Evolutionary conservation across 2,888 invertebrate genomes (phyloP).

Genomic region (Proisotoma minuta): DNA sequence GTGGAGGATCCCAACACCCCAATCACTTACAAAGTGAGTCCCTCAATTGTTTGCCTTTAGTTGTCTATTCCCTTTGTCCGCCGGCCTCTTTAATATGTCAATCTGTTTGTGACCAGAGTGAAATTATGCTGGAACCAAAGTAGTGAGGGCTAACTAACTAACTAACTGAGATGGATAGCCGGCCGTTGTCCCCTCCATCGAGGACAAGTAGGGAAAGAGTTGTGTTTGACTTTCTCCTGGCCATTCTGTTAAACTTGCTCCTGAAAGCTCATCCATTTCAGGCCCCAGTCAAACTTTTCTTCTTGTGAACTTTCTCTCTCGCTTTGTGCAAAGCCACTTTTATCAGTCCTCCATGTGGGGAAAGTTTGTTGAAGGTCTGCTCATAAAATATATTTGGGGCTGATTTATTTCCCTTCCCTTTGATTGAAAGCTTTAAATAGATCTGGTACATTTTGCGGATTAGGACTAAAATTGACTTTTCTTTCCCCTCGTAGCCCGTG

Average conservation of each 20-base stretch:
- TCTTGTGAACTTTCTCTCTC: too few relatives aligned
- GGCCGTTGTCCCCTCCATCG: too few relatives aligned
- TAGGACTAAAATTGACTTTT: too few relatives aligned
- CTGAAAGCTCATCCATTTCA: background rate
- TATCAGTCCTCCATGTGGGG: conserved; percentile 1
- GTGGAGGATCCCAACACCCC: conserved; percentile 63
- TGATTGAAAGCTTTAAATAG: conserved; percentile 31
- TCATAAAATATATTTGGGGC: conserved; percentile 1
- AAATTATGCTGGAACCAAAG: conserved; percentile 7
- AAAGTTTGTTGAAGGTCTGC: too few relatives aligned
- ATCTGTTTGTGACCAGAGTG: background rate
- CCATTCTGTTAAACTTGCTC: too few relatives aligned
- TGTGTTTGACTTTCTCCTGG: too few relatives aligned
- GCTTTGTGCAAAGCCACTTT: conserved; percentile 10
- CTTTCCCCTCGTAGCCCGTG: too few relatives aligned
- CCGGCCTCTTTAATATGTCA: background rate
- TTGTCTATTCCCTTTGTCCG: conserved; percentile 3
- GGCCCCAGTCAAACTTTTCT: too few relatives aligned
- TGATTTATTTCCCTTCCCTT: conserved; percentile 22
- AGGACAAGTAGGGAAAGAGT: too few relatives aligned
- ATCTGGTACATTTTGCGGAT: too few relatives aligned
- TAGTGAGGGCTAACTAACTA: background rate
- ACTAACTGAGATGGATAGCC: too few relatives aligned
- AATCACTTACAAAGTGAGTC: conserved; percentile 66
- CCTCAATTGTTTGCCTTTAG: background rate